Base-by-base conservation (phyloP, 2,113 vertebrate genomes). In the Phocoena sinus region DNA sequence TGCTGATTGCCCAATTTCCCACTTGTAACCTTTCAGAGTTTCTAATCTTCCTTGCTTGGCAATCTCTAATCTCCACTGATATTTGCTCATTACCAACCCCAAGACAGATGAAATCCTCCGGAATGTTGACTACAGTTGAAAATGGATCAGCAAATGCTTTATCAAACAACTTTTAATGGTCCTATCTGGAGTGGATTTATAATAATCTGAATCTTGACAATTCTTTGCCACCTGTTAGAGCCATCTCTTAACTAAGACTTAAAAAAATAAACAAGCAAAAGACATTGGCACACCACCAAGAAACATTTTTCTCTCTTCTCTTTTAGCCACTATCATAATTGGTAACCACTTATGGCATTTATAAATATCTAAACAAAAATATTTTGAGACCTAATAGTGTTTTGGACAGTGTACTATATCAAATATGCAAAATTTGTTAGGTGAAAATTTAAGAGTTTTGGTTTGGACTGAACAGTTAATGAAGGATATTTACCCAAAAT, bases 321-420 rank as follows among this genome's bases (percentile, higher is more conserved):
- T 38, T 95, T 96, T 94, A 73, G 92, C 70, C 20, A 83, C 12
- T 86, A 90, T 73, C 62, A 20, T 77, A 84, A 84, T 58, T 79
- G 28, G 26, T 33, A 95, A 95, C 8, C 2, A 63, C 62, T 79
- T 91, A 86, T 12, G 44, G 36, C 41, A 63, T 97, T 71, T 96
- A 80, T 36, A 96, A 82, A 79, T 73, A 71, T 12, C 50, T 94
- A 81, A 94, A 88, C 41, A 97, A 94, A 97, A 95, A 87, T 76
- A 96, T 79, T 91, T 73, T 94, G 50, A 92, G 36, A 56, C 4
- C 50, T 86, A 82, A 60, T 41, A 82, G 71, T 81, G 67, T 56
- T 96, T 95, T 73, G 53, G 77, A 53, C 41, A 88, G 70, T 95
- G 77, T 44, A 87, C 79, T 82, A 36, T 74, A 68, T 83, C 28